These are phyloP conservation scores for Luffia ferchaultella DNA, from an alignment of 2,888 invertebrate species.

Conservation along the genomic window DNA sequence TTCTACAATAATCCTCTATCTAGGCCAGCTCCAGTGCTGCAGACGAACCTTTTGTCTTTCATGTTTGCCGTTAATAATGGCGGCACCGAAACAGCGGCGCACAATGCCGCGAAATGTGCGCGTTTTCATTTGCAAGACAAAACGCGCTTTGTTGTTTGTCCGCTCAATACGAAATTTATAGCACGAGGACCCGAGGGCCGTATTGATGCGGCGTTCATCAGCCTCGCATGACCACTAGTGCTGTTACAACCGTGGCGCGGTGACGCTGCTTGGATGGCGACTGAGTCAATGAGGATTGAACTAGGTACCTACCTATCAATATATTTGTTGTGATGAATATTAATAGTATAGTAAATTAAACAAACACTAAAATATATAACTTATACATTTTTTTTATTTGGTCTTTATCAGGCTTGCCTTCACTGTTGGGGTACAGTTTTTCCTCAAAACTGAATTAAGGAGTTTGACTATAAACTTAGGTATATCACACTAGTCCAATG, in stretches of 20 bases:
- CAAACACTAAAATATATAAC: too few species aligned
- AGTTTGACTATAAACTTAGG: too few species aligned
- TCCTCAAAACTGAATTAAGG: too few species aligned
- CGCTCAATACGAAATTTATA: slow-evolving; percentile 66
- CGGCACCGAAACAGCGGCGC: slow-evolving; percentile 66
- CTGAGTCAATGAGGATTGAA: too few species aligned
- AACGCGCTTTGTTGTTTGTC: slow-evolving; percentile 65
- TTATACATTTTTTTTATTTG: too few species aligned
- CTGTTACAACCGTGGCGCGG: background rate
- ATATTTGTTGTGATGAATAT: too few species aligned
- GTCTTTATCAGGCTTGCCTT: too few species aligned
- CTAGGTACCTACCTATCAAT: too few species aligned
- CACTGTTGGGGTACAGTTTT: too few species aligned
- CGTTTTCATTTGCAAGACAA: slow-evolving; percentile 68
- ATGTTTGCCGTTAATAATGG: slow-evolving; percentile 67
- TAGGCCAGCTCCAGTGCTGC: slow-evolving; percentile 66
- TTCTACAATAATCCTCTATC: slow-evolving; percentile 67
- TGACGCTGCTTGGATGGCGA: too few species aligned
- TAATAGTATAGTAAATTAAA: too few species aligned
- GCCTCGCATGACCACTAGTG: slow-evolving; percentile 43
- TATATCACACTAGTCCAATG: too few species aligned
- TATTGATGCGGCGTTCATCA: slow-evolving; percentile 42
- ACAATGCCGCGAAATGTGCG: slow-evolving; percentile 67
- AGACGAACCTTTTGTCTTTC: slow-evolving; percentile 68
- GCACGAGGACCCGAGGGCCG: slow-evolving; percentile 55